Percentiles rank a stretch among this genome's conserved stretches.
phyloP scores from a whole-genome alignment of 2,888 invertebrate genomes.

The Zhengitettix transpicula region DNA sequence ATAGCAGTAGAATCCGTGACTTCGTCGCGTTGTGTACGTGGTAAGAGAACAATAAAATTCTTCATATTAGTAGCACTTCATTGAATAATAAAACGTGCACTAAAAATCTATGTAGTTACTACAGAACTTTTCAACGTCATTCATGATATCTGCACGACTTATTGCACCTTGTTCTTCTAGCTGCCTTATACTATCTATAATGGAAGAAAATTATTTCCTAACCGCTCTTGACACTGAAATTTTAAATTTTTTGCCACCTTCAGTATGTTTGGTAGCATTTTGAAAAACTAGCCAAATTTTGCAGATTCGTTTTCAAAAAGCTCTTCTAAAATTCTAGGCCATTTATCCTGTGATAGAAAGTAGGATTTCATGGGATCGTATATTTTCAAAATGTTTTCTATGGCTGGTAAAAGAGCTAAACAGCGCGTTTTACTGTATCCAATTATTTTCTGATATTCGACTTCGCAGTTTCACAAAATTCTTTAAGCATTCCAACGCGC shows the following conservation, averaged over 20 bases:
- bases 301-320: background rate
- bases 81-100: too few relatives aligned
- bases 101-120: background rate
- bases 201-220: background rate
- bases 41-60: background rate
- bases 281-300: background rate
- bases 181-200: background rate
- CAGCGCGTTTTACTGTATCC: too few relatives aligned
- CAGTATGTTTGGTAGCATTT: background rate
- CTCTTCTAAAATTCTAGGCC: background rate
- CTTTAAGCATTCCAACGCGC: background rate
- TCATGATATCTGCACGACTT: background rate
- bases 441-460: background rate
- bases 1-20: too few relatives aligned
- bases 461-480: background rate
- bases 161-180: background rate
- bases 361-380: background rate
- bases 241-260: background rate
- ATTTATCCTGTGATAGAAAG: background rate
- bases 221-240: background rate
- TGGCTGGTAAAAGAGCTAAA: background rate
- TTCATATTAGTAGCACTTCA: too few relatives aligned
- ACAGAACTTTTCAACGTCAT: background rate
- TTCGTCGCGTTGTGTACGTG: too few relatives aligned
- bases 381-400: background rate